These are phyloP conservation scores for Oscheius sp. DNA, from an alignment of 2,888 invertebrate species.

Conservation along the genomic window DNA sequence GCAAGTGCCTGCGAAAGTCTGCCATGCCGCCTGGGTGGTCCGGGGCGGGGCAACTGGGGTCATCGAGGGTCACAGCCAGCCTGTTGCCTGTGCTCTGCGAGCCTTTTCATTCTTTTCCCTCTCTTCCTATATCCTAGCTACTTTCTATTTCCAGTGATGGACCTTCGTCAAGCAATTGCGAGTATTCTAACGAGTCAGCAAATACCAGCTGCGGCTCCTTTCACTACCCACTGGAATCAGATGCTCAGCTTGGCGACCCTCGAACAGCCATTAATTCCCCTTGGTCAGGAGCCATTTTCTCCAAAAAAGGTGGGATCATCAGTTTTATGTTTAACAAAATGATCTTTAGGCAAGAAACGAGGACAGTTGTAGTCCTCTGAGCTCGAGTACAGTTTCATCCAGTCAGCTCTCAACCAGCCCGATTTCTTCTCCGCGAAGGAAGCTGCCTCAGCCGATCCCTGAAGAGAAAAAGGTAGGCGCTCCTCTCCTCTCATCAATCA, in stretches of 20 bases:
- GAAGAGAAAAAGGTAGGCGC: constrained; percentile 58
- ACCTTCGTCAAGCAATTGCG: constrained; percentile 22
- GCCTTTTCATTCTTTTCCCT: not conserved
- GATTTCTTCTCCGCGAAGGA: constrained; percentile 46
- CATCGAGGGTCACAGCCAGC: constrained; percentile 27
- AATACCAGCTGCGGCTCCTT: not conserved
- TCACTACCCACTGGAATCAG: not conserved
- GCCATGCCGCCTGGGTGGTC: not conserved
- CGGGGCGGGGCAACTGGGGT: constrained; percentile 25
- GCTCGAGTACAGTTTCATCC: constrained; percentile 27
- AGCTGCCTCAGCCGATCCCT: constrained; percentile 58
- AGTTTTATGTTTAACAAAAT: not conserved
- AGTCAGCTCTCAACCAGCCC: constrained; percentile 45
- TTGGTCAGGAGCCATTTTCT: not conserved
- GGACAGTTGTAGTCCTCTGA: constrained; percentile 16
- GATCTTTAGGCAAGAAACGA: constrained; percentile 12
- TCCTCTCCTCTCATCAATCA: not conserved
- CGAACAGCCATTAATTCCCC: constrained; percentile 13
- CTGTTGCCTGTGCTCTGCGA: constrained; percentile 27
- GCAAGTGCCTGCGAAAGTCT: constrained; percentile 9
- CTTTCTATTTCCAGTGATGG: constrained; percentile 19
- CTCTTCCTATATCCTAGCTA: not conserved
- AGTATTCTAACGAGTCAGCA: constrained; percentile 15
- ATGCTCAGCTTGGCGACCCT: constrained; percentile 8
- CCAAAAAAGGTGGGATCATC: constrained; percentile 24